Base-by-base conservation (phyloP, 2,888 invertebrate species). In the Agapostemon virescens region DNA sequence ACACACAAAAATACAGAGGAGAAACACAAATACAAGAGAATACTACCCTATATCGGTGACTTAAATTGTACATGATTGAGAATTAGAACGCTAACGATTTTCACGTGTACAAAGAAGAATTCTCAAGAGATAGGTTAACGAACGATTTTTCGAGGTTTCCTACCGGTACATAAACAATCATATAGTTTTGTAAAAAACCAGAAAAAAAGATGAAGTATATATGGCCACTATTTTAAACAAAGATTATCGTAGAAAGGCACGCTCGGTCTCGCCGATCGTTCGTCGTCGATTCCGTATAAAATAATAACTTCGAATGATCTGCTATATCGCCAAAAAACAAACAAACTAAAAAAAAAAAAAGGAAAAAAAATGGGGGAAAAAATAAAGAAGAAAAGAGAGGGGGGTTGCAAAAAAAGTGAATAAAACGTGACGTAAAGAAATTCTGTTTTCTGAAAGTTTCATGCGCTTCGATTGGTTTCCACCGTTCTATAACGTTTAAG, bases 161-260 rank as follows among this genome's bases (percentile, higher is more conserved):
- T 86, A 80, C 79, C 69, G 61, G 79, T 76, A 79, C 52, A 67
- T 45, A 58, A 81, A 76, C 75, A 77, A 79, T 80, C 76, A 73
- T 74, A 73, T 86, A 85, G 55, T 77, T 87, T 84, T 87, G 45
- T 78, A 85, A 63, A 64, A 70, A 61, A 63, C 66, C 67, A 64
- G 72, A 63, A 72, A 23, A 52, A n/a, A 36, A n/a, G n/a, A n/a
- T n/a, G 23, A 42, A 11, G 67, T 23, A 36, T 82, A 77, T 82
- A 77, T 69, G 77, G 64, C 69, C 61, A 69, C 76, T 82, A 40
- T 69, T 61, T 36, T 67, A 67, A 81, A 61, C 30, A 20, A 69
- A 76, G 40, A 33, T 26, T 77, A 66, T 69, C 70, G 70, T 36
- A 71, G 61, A n/a, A n/a, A 38, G 73, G 75, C 74, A 55, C n/a